phyloP scores from a whole-genome alignment of 2,888 invertebrate species.

The Ormyrus rosae region DNA sequence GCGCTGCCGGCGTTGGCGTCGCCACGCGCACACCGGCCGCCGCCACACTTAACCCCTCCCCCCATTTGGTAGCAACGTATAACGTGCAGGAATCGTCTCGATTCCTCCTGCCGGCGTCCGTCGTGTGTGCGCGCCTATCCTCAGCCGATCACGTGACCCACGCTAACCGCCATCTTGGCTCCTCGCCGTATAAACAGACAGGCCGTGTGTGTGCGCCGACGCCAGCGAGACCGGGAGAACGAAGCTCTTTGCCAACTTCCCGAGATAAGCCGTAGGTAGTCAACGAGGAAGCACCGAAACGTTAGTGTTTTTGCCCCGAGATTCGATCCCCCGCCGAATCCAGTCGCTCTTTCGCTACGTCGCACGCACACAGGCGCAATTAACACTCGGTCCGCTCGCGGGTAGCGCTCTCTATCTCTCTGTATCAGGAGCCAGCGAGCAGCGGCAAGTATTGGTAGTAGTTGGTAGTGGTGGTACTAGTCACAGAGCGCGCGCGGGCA shows the following conservation, averaged over 20 bases:
- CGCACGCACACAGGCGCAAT: background rate
- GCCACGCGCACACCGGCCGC: constrained; percentile 12
- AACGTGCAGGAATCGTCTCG: background rate
- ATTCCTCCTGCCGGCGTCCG: background rate
- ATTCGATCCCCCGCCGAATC: no score
- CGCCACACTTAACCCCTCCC: background rate
- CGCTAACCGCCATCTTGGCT: constrained; percentile 81
- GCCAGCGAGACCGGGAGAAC: constrained; percentile 20
- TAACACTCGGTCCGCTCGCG: no score
- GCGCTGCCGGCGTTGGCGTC: constrained; percentile 28
- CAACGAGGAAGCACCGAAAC: no score
- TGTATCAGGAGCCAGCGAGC: no score
- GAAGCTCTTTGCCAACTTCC: constrained; percentile 55
- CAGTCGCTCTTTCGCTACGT: constrained; percentile 5
- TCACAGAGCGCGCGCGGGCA: constrained; percentile 65
- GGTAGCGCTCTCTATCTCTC: no score
- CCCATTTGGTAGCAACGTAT: background rate
- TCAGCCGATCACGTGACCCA: constrained; percentile 78
- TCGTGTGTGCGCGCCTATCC: constrained; percentile 44
- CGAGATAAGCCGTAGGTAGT: no score
- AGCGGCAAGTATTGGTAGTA: no score
- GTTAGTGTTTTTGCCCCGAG: no score
- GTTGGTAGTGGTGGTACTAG: background rate
- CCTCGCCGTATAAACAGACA: constrained; percentile 77
- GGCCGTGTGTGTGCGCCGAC: constrained; percentile 75